These are phyloP conservation scores for Chrysomallon squamiferum DNA, from an alignment of 1,140 invertebrate species.

Conservation along the genomic window DNA sequence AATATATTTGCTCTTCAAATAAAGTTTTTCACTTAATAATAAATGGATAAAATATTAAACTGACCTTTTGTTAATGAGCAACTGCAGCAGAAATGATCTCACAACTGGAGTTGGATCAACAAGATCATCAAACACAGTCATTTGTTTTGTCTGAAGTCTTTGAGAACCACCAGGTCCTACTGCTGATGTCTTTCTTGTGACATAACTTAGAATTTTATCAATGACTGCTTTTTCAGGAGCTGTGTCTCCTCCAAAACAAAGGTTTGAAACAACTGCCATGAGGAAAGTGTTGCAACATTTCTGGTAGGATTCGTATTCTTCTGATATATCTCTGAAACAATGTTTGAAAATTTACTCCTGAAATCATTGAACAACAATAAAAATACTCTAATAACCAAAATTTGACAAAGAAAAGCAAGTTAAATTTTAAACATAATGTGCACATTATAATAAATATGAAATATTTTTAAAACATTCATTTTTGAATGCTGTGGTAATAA, in stretches of 20 bases:
- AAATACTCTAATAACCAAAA: no score
- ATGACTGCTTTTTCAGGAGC: constrained; percentile 43
- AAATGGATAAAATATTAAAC: no score
- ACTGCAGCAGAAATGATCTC: constrained; percentile 33
- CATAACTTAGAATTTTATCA: constrained; percentile 42
- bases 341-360: no score
- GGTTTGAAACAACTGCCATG: constrained; percentile 49
- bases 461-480: no score
- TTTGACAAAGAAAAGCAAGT: no score
- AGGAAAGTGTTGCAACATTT: constrained; percentile 48
- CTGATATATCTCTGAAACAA: neutral
- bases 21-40: no score
- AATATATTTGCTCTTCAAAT: no score
- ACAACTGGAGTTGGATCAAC: constrained; percentile 41
- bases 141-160: constrained; percentile 14
- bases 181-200: constrained; percentile 16
- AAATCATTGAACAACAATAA: no score
- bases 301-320: constrained; percentile 18
- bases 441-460: no score
- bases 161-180: neutral
- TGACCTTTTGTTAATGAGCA: constrained; percentile 25
- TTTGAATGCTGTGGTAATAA: no score
- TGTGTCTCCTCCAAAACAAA: constrained; percentile 43
- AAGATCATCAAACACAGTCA: constrained; percentile 23
- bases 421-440: no score